Conservation (phyloP, 1,140 invertebrate genomes). For the Ephestia elutella region DNA sequence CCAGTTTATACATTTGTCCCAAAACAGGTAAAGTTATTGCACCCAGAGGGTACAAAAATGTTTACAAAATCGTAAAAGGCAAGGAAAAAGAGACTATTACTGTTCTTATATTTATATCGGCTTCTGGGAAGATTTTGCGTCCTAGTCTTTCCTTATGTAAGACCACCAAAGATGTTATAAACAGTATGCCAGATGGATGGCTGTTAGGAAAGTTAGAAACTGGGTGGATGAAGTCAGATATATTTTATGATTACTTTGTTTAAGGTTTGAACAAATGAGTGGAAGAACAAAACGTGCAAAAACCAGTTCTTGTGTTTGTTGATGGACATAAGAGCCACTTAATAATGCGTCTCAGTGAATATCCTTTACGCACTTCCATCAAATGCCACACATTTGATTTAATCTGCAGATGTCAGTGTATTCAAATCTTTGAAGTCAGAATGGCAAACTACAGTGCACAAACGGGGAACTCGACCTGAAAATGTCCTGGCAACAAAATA, state of each 20-base stretch:
- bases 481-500: not conserved
- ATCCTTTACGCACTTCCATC: conserved; percentile 18
- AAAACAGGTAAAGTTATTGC: conserved; percentile 43
- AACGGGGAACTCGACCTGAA: too few relatives aligned
- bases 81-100: conserved; percentile 49
- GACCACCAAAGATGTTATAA: conserved; percentile 17
- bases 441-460: too few relatives aligned
- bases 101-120: conserved; percentile 24
- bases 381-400: too few relatives aligned
- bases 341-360: conserved; percentile 14
- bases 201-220: conserved; percentile 15
- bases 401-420: too few relatives aligned
- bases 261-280: conserved; percentile 18
- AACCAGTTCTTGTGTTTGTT: conserved; percentile 16
- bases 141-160: conserved; percentile 6
- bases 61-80: conserved; percentile 37
- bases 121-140: not conserved
- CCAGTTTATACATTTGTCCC: conserved; percentile 31
- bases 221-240: conserved; percentile 22
- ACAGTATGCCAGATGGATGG: conserved; percentile 19
- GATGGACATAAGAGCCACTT: conserved; percentile 17
- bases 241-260: conserved; percentile 6
- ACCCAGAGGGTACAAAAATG: conserved; percentile 36
- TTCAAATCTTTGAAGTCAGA: too few relatives aligned
- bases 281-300: conserved; percentile 14